These are phyloP conservation scores for Ochlodes sylvanus DNA, from an alignment of 2,888 invertebrate genomes.

Conservation along the genomic window DNA sequence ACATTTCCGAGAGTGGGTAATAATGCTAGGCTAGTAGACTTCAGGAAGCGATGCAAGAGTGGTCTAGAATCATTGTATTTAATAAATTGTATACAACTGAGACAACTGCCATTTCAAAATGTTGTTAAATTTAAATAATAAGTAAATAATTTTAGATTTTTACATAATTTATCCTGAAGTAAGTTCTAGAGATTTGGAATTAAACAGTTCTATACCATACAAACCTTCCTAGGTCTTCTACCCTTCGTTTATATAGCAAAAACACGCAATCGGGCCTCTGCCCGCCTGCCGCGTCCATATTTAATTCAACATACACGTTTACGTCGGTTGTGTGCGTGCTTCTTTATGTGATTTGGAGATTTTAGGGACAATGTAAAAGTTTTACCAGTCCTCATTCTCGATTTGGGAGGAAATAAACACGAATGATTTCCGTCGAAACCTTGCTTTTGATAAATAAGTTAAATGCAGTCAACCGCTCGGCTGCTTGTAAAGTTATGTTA, in stretches of 20 bases:
- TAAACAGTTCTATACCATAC: not conserved
- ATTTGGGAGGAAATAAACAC: constrained; percentile 32
- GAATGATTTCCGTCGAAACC: not conserved
- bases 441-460: constrained; percentile 1
- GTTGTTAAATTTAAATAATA: too few species aligned
- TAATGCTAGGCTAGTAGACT: too few species aligned
- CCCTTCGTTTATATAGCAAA: constrained; percentile 33
- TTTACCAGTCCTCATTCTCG: constrained; percentile 32
- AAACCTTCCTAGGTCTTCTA: constrained; percentile 22
- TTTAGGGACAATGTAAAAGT: constrained; percentile 37
- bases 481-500: too few species aligned
- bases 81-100: too few species aligned
- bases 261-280: constrained; percentile 41
- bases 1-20: too few species aligned
- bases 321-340: constrained; percentile 27
- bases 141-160: too few species aligned
- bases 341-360: constrained; percentile 38
- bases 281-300: constrained; percentile 52
- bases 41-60: too few species aligned
- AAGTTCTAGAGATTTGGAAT: not conserved
- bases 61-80: too few species aligned
- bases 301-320: constrained; percentile 54
- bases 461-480: not conserved
- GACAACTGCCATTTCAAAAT: too few species aligned
- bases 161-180: too few species aligned